Percentiles rank a stretch among this genome's conserved stretches.
Conservation (phyloP, 1,140 invertebrate species). For the Dinothrombium tinctorium region DNA sequence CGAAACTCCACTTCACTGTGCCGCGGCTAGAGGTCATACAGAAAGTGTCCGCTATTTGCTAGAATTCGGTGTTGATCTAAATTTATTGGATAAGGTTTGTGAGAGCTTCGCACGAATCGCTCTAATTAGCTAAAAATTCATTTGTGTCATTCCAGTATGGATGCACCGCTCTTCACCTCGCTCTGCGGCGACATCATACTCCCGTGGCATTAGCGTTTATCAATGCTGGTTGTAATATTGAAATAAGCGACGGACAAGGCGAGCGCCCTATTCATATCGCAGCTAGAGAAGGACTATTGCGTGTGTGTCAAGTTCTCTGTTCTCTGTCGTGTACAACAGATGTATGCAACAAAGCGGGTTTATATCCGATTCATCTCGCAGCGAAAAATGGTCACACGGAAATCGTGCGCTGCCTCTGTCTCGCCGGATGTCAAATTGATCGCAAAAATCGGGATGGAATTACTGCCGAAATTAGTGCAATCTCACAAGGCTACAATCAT, state of each 20-base stretch:
- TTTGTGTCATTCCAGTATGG: slow-evolving; percentile 20
- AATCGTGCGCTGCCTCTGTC: slow-evolving; percentile 44
- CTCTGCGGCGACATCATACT: slow-evolving; percentile 31
- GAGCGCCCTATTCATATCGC: slow-evolving; percentile 51
- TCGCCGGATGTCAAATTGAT: slow-evolving; percentile 42
- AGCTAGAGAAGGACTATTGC: slow-evolving; percentile 36
- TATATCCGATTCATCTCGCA: slow-evolving; percentile 47
- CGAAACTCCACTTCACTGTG: slow-evolving; percentile 32
- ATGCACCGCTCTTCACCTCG: slow-evolving; percentile 36
- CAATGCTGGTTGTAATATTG: slow-evolving; percentile 35
- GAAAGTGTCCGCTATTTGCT: slow-evolving; percentile 33
- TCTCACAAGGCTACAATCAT: slow-evolving; percentile 47
- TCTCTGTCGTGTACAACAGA: slow-evolving; percentile 46
- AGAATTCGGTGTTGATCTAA: slow-evolving; percentile 32
- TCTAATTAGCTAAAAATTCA: not conserved
- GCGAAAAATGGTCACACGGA: slow-evolving; percentile 45
- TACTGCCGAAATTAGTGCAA: slow-evolving; percentile 50
- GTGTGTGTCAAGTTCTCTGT: slow-evolving; percentile 44
- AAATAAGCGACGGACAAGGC: slow-evolving; percentile 19
- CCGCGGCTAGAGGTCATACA: slow-evolving; percentile 28
- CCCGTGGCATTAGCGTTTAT: slow-evolving; percentile 35
- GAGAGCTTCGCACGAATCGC: not conserved
- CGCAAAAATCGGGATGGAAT: slow-evolving; percentile 44
- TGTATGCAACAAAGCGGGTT: slow-evolving; percentile 35
- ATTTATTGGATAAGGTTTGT: slow-evolving; percentile 28